phyloP scores from a whole-genome alignment of 1,140 invertebrate species.

The Acromyrmex heyeri region DNA sequence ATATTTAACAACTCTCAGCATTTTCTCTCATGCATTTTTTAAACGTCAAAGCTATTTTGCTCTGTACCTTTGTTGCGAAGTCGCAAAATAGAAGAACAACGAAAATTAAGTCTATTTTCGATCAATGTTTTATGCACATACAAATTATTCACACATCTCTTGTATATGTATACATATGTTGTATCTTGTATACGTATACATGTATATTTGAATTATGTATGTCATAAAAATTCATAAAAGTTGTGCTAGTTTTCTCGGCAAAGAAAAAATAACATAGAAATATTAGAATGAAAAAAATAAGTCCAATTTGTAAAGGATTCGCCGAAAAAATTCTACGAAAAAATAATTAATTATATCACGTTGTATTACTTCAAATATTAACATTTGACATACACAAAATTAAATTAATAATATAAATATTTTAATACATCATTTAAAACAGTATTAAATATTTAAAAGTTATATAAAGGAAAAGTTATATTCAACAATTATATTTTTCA shows the following conservation, averaged over 20 bases:
- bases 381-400: not conserved
- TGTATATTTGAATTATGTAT: conserved; percentile 48
- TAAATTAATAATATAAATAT: conserved; percentile 29
- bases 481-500: not conserved
- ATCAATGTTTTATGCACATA: conserved; percentile 27
- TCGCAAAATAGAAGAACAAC: conserved; percentile 21
- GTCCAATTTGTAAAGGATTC: too few species aligned
- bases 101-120: conserved; percentile 25
- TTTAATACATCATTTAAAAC: not conserved
- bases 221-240: not conserved
- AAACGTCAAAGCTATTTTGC: not conserved
- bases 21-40: not conserved
- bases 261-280: not conserved
- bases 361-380: not conserved
- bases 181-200: conserved; percentile 6
- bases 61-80: not conserved
- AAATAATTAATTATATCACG: not conserved
- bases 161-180: not conserved
- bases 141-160: conserved; percentile 7
- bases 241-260: not conserved
- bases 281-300: not conserved
- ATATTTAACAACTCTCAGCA: not conserved
- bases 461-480: not conserved
- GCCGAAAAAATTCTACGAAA: not conserved
- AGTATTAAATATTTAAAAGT: not conserved